phyloP scores from a whole-genome alignment of 2,113 vertebrate genomes.

The Crocuta crocuta region DNA sequence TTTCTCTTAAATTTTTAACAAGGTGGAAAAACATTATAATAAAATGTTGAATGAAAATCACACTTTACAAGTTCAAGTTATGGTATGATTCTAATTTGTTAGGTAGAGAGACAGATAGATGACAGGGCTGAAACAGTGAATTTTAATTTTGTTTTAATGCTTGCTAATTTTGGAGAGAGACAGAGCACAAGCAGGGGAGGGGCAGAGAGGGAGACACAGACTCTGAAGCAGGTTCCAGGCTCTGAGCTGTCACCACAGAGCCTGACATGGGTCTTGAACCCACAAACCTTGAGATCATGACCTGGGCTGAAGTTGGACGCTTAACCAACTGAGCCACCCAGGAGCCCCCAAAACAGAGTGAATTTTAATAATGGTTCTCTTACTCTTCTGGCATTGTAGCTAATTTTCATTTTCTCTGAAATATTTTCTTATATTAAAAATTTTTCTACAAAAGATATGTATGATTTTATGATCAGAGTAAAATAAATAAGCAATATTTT shows the following conservation, averaged over 20 bases:
- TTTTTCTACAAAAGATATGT: neutral
- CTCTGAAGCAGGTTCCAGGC: too few relatives aligned
- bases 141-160: neutral
- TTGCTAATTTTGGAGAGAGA: too few relatives aligned
- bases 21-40: neutral
- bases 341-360: neutral
- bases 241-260: too few relatives aligned
- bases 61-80: neutral
- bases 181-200: too few relatives aligned
- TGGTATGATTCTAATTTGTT: neutral
- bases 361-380: neutral
- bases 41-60: neutral
- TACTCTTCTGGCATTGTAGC: neutral
- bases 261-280: too few relatives aligned
- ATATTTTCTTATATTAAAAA: neutral
- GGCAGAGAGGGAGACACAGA: too few relatives aligned
- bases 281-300: too few relatives aligned
- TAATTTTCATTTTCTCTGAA: neutral
- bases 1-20: neutral
- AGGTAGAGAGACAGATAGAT: neutral
- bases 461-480: neutral
- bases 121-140: neutral
- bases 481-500: neutral
- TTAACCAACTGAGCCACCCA: too few relatives aligned
- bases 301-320: too few relatives aligned